A percentile compares a stretch with the other conserved stretches of the same genome.
phyloP scores from a whole-genome alignment of 2,113 vertebrate genomes.

The Falco punctatus region DNA sequence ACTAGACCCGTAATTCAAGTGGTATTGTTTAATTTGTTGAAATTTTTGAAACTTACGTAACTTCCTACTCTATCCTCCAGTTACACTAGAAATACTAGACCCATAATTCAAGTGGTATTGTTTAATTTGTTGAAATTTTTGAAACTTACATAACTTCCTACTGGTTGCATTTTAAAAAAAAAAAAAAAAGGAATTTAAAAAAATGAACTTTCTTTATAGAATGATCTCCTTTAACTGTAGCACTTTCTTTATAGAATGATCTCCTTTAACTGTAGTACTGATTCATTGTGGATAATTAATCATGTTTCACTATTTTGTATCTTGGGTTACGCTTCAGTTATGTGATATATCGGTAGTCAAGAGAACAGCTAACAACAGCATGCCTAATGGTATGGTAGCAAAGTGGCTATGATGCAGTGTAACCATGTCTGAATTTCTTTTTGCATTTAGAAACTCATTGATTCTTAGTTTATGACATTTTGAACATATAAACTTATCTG shows the following conservation, averaged over 20 bases:
- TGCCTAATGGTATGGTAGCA: neutral
- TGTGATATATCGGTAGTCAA: neutral
- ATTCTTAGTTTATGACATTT: neutral
- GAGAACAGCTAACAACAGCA: neutral
- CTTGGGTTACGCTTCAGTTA: neutral
- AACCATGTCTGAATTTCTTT: neutral
- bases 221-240: neutral
- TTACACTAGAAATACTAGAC: neutral
- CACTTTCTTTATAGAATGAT: neutral
- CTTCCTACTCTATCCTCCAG: neutral
- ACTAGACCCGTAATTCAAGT: neutral
- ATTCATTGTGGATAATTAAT: neutral
- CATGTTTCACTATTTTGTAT: neutral
- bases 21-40: neutral
- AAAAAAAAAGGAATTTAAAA: neutral
- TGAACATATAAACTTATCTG: neutral
- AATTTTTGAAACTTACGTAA: neutral
- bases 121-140: neutral
- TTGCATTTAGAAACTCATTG: neutral
- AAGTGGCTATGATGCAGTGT: neutral
- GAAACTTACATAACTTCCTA: neutral
- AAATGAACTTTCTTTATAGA: neutral
- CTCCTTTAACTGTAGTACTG: neutral
- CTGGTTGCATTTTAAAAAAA: neutral
- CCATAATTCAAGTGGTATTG: neutral